Evolutionary conservation across 2,888 invertebrate species (phyloP).

Genomic region (Mesochorus sp.): DNA sequence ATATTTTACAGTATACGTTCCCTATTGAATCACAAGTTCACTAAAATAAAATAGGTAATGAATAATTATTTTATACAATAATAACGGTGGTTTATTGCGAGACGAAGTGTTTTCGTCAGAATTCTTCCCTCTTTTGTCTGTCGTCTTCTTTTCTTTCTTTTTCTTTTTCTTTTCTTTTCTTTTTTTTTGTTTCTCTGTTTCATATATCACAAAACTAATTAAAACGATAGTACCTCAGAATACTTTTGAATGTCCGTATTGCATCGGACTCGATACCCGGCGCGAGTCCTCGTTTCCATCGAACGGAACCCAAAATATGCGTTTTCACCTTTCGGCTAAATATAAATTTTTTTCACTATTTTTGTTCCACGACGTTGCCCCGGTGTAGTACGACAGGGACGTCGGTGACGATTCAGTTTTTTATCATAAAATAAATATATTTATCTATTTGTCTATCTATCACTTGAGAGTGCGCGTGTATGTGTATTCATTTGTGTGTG

Average conservation of each 20-base stretch:
- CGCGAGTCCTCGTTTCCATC: neutral
- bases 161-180: neutral
- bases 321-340: too few species aligned
- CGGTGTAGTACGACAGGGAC: slow-evolving; percentile 62
- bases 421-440: slow-evolving; percentile 63
- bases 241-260: slow-evolving; percentile 16
- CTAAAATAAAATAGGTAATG: slow-evolving; percentile 63
- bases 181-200: slow-evolving; percentile 33
- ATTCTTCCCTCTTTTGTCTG: too few species aligned
- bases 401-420: slow-evolving; percentile 56
- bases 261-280: neutral
- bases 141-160: neutral
- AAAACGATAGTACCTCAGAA: slow-evolving; percentile 68
- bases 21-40: slow-evolving; percentile 77
- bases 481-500: slow-evolving; percentile 18
- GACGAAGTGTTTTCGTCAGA: too few species aligned
- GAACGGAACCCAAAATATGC: too few species aligned
- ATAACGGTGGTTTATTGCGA: slow-evolving; percentile 50
- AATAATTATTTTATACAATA: slow-evolving; percentile 44
- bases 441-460: slow-evolving; percentile 61
- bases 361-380: slow-evolving; percentile 49
- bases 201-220: slow-evolving; percentile 74
- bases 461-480: slow-evolving; percentile 49
- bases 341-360: slow-evolving; percentile 18
- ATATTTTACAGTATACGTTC: slow-evolving; percentile 69